These are phyloP conservation scores for Gymnothorax reevesii DNA, from an alignment of 2,797 vertebrate species.

Conservation along the genomic window DNA sequence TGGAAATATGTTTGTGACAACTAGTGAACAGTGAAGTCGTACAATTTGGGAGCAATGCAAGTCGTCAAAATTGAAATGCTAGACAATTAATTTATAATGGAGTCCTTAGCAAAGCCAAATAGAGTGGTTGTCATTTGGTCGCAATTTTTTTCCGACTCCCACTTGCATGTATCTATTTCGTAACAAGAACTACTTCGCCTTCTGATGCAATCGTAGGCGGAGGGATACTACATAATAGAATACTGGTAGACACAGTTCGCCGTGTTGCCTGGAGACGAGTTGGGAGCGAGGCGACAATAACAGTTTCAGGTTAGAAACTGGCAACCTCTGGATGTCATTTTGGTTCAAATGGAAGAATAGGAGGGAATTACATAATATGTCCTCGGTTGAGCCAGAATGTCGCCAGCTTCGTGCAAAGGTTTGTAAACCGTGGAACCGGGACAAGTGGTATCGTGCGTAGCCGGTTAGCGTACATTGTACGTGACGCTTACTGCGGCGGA, in stretches of 20 bases:
- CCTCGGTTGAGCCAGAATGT: constrained; percentile 68
- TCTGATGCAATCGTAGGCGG: constrained; percentile 80
- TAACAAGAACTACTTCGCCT: constrained; percentile 62
- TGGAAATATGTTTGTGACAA: neutral
- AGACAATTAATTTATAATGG: neutral
- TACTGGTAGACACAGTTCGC: constrained; percentile 72
- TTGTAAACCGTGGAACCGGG: constrained; percentile 55
- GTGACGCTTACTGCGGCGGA: constrained; percentile 73
- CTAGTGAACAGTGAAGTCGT: neutral
- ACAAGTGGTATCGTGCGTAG: constrained; percentile 64
- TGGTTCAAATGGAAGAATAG: constrained; percentile 56
- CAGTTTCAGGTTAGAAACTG: constrained; percentile 56
- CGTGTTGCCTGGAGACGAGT: constrained; percentile 85
- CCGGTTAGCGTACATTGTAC: constrained; percentile 69
- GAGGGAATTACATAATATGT: constrained; percentile 29
- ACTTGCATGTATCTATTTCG: constrained; percentile 36
- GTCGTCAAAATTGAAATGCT: neutral
- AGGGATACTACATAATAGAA: constrained; percentile 69
- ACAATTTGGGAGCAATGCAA: neutral
- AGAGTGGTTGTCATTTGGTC: neutral
- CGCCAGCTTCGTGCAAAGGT: constrained; percentile 57
- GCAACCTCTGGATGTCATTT: constrained; percentile 55
- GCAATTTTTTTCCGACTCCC: constrained; percentile 1
- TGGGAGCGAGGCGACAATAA: constrained; percentile 59
- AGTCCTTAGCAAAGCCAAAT: neutral